Evolutionary conservation across 2,797 vertebrate genomes (phyloP), one percentile per base, ranked within the genome.

Genomic region (Pogoniulus pusillus): DNA sequence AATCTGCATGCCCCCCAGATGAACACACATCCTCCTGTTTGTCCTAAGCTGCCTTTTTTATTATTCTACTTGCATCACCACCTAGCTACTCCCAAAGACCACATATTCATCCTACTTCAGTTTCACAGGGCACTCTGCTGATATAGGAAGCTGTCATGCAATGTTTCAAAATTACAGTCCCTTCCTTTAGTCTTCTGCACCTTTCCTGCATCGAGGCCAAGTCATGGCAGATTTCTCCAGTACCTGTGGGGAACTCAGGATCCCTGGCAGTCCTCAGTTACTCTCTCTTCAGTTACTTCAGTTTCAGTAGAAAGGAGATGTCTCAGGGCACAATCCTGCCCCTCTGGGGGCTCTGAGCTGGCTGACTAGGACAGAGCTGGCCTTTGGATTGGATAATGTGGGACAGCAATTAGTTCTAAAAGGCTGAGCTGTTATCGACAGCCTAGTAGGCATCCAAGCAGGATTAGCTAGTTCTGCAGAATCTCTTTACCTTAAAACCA

Each of bases 271-370:
- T 4, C 13, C 59, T 60, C 43, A 39, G 35, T 19, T 72, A 16
- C 17, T 59, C 34, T 55, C 35, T 45, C 41, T 80, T 63, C 66
- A 77, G 73, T 51, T 93, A 92, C 97, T 97, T 97, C 96, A 97
- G 96, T 87, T 35, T 54, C 97, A 96, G 64, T 27, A 85, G 85
- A 58, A 68, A 95, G 84, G 89, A 71, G 85, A 87, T 91, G 82
- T 94, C 96, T 96, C 65, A 45, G 91, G 84, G 92, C 93, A 95
- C 79, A 85, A 6, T 89, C 85, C 91, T 89, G 96, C 93, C 96
- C 95, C 96, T 97, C 96, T 60, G 92, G 87, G 96, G 98, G 94
- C 87, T 86, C 68, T 27, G 94, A 62, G 32, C 49, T 77, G 60
- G 3, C 53, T 78, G 13, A 19, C 18, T 32, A 24, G 24, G 34